Evolutionary conservation across 2,888 invertebrate genomes (phyloP).

Genomic region (Aphodius sticticus): DNA sequence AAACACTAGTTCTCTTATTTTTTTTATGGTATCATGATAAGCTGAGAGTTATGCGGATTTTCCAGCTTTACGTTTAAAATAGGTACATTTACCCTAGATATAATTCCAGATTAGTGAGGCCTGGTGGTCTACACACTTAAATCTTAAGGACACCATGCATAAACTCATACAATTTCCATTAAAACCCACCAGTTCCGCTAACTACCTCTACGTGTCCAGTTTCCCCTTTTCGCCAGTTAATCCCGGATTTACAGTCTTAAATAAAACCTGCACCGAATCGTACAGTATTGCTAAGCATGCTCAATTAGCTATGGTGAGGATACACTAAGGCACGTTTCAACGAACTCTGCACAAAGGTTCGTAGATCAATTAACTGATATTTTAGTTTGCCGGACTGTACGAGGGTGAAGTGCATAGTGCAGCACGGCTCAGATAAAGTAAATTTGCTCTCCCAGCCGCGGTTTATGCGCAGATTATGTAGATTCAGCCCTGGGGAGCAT

Average conservation of each 20-base stretch:
- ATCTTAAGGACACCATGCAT: background rate
- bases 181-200: background rate
- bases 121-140: background rate
- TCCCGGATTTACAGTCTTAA: background rate
- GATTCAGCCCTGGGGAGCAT: background rate
- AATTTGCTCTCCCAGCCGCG: background rate
- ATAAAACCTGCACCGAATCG: background rate
- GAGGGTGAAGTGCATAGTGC: background rate
- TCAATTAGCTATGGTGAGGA: background rate
- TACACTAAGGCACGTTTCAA: background rate
- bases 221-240: background rate
- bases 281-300: background rate
- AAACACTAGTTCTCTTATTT: too few species aligned
- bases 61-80: too few species aligned
- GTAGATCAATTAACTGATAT: background rate
- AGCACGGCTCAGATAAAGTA: background rate
- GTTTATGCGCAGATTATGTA: constrained; percentile 4
- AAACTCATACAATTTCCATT: background rate
- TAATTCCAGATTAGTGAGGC: background rate
- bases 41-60: too few species aligned
- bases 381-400: background rate
- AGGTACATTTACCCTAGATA: background rate
- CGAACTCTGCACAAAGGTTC: background rate
- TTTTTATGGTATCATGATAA: too few species aligned
- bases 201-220: background rate